These are phyloP conservation scores for Sphaerophoria taeniata DNA, from an alignment of 2,888 invertebrate species.

Conservation along the genomic window DNA sequence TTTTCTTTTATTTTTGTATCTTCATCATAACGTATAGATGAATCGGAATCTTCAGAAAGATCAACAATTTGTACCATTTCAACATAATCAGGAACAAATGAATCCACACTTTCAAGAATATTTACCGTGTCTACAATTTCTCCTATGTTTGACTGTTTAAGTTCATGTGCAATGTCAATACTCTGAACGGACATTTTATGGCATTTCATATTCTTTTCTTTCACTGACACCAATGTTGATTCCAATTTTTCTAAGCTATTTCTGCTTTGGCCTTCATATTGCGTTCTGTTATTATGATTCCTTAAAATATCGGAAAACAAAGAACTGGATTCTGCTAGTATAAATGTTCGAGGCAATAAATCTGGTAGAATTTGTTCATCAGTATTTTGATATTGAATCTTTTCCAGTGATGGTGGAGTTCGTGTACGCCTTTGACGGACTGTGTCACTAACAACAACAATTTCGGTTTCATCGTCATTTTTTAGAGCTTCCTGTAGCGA, in stretches of 20 bases:
- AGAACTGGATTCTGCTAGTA: conserved; percentile 87
- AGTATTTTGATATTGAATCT: conserved; percentile 68
- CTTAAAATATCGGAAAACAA: conserved; percentile 88
- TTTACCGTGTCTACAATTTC: conserved; percentile 84
- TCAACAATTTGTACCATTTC: conserved; percentile 85
- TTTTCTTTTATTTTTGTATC: conserved; percentile 72
- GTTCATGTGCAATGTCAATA: conserved; percentile 77
- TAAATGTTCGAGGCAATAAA: conserved; percentile 85
- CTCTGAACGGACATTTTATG: conserved; percentile 84
- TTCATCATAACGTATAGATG: conserved; percentile 80
- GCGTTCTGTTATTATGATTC: conserved; percentile 78
- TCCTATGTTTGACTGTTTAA: conserved; percentile 78
- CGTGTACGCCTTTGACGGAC: conserved; percentile 84
- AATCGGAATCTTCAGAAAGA: conserved; percentile 84
- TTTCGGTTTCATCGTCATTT: conserved; percentile 84
- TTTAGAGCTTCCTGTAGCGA: conserved; percentile 49
- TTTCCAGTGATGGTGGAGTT: conserved; percentile 79
- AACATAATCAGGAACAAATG: conserved; percentile 84
- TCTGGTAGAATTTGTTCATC: conserved; percentile 82
- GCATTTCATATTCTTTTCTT: conserved; percentile 88
- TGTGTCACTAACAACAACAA: conserved; percentile 86
- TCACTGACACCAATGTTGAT: conserved; percentile 83
- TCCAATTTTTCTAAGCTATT: conserved; percentile 77
- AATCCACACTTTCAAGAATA: conserved; percentile 84
- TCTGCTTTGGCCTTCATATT: conserved; percentile 53